Conservation (phyloP, 2,797 vertebrate species). For the Trachurus trachurus region DNA sequence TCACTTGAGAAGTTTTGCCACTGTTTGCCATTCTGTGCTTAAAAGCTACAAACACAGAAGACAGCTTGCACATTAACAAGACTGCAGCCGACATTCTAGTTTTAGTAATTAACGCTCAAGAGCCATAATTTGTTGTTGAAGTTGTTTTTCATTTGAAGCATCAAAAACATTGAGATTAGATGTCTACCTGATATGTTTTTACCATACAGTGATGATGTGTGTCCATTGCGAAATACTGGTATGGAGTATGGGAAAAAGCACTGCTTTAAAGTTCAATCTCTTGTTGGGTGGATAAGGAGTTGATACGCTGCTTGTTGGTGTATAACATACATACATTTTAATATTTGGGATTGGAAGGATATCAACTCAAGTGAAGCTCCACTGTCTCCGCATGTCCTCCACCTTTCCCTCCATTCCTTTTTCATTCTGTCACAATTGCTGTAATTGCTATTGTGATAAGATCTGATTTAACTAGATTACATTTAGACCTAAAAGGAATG, state of each 20-base stretch:
- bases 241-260: background rate
- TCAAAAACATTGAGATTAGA: background rate
- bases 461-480: constrained; percentile 54
- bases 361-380: background rate
- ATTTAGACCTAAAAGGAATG: constrained; percentile 38
- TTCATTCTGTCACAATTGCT: constrained; percentile 41
- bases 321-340: background rate
- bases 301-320: background rate
- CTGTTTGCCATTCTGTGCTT: no score
- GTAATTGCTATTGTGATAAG: constrained; percentile 46
- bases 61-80: constrained; percentile 19
- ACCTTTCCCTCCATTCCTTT: no score
- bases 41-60: background rate
- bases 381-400: background rate
- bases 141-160: background rate
- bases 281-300: background rate
- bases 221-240: background rate
- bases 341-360: background rate
- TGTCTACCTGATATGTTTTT: background rate
- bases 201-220: background rate
- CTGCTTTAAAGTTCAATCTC: background rate
- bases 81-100: background rate
- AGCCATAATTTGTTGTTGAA: background rate
- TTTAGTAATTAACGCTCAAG: background rate
- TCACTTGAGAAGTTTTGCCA: background rate